Conservation (phyloP, 2,797 vertebrate genomes). For the Chaetodon trifasciatus region DNA sequence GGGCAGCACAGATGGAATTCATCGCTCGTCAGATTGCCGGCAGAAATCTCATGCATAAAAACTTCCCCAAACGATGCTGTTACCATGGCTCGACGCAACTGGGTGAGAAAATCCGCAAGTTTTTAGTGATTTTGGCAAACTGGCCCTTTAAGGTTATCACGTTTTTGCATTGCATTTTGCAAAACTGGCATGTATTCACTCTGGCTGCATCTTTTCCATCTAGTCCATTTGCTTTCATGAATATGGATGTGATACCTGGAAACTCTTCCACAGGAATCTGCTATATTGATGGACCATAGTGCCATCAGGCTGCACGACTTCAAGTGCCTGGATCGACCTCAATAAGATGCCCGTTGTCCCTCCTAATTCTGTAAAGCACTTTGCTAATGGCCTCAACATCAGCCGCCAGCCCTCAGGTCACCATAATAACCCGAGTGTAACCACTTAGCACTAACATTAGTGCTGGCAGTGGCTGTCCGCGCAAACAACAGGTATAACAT, state of each 20-base stretch:
- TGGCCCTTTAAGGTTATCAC: neutral
- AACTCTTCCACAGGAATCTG: neutral
- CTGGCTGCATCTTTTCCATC: neutral
- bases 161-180: neutral
- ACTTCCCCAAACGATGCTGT: neutral
- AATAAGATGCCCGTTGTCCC: conserved; percentile 41
- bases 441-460: conserved; percentile 49
- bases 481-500: conserved; percentile 27
- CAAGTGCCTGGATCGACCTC: conserved; percentile 15
- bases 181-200: neutral
- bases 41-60: neutral
- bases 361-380: conserved; percentile 50
- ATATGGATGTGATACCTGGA: conserved; percentile 4
- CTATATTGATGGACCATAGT: neutral
- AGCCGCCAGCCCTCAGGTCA: conserved; percentile 42
- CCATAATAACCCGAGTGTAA: conserved; percentile 41
- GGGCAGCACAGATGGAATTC: neutral
- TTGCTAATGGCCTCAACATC: conserved; percentile 54
- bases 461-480: conserved; percentile 8
- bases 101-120: neutral
- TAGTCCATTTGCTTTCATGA: neutral
- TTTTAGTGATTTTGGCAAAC: neutral
- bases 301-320: neutral
- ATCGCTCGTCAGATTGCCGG: neutral
- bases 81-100: neutral